Conservation (phyloP, 2,113 vertebrate species). For the Gorilla gorilla region DNA sequence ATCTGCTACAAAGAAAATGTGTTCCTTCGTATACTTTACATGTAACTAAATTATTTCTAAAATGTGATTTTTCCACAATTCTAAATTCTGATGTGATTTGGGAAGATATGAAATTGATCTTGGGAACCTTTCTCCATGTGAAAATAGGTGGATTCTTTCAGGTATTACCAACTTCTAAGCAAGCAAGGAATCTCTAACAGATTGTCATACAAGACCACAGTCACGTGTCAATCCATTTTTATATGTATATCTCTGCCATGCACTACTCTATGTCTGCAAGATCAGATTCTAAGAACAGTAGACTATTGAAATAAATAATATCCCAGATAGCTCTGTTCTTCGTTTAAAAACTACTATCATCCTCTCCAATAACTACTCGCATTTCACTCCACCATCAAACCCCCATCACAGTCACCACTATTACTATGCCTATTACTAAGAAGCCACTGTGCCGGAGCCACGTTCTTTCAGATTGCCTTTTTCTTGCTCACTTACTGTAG, state of each 20-base stretch:
- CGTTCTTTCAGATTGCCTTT: neutral
- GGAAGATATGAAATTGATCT: neutral
- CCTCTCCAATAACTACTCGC: neutral
- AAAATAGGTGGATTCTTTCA: constrained; percentile 5
- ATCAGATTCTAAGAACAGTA: neutral
- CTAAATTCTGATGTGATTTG: constrained; percentile 10
- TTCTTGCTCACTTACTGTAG: neutral
- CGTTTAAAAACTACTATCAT: neutral
- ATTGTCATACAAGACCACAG: neutral
- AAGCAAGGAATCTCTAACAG: neutral
- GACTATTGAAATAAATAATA: neutral
- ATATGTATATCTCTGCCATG: neutral
- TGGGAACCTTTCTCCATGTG: neutral
- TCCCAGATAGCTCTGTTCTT: neutral
- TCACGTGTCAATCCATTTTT: neutral
- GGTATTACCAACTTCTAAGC: constrained; percentile 1
- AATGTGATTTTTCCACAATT: neutral
- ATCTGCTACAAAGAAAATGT: constrained; percentile 60
- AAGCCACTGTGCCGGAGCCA: neutral
- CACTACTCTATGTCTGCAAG: neutral
- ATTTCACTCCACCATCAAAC: neutral
- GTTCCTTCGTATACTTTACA: neutral
- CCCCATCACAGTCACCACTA: too few species aligned
- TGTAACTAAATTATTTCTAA: constrained; percentile 63
- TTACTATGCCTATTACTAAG: neutral